Conservation (phyloP, 1,140 invertebrate genomes). For the Drosophila nasuta region DNA sequence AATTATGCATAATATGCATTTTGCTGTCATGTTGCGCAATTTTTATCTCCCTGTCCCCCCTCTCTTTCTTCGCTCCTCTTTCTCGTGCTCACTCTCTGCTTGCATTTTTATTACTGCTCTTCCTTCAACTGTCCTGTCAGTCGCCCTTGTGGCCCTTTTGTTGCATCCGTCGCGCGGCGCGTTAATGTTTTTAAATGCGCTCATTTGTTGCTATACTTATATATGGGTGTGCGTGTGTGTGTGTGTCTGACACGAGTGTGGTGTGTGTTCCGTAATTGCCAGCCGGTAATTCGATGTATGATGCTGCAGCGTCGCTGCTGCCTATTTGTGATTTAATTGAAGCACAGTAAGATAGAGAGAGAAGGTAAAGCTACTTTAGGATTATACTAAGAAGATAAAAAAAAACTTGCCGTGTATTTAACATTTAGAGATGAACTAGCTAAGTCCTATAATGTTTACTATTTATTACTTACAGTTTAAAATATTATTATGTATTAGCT, state of each 20-base stretch:
- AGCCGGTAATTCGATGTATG: conserved; percentile 70
- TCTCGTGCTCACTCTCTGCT: neutral
- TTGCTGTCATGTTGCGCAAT: conserved; percentile 81
- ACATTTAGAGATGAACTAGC: too few species aligned
- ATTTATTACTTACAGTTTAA: too few species aligned
- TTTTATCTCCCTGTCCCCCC: conserved; percentile 46
- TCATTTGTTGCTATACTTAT: conserved; percentile 49
- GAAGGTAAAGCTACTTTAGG: neutral
- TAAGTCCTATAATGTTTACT: too few species aligned
- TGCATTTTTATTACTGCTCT: conserved; percentile 61
- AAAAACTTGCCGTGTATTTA: neutral
- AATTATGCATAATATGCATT: conserved; percentile 84
- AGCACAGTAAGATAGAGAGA: neutral
- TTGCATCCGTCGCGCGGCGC: conserved; percentile 42
- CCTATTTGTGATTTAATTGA: conserved; percentile 39
- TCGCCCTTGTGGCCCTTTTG: conserved; percentile 3
- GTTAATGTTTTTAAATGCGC: conserved; percentile 78
- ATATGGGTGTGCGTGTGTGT: conserved; percentile 16
- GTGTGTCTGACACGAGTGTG: neutral
- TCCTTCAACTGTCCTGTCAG: neutral
- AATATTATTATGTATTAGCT: too few species aligned
- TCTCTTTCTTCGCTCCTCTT: too few species aligned
- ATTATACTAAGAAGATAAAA: neutral
- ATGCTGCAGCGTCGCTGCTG: conserved; percentile 8
- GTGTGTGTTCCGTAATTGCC: conserved; percentile 56